These are phyloP conservation scores for Trisateles emortualis DNA, from an alignment of 2,888 invertebrate genomes.

Conservation along the genomic window DNA sequence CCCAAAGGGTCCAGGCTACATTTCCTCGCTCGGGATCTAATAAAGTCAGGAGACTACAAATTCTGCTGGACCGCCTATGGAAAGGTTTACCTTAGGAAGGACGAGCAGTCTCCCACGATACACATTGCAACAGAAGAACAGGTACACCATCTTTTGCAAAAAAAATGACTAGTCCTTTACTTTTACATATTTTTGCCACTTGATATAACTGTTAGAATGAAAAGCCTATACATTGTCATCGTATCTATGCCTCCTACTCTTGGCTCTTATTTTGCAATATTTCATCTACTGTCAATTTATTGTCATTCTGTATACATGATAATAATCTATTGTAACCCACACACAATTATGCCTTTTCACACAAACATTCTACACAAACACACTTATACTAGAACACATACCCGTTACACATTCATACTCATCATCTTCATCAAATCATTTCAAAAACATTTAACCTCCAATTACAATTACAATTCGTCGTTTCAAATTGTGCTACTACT, in stretches of 20 bases:
- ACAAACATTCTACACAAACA: not conserved
- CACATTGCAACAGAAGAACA: not conserved
- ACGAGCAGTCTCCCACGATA: not conserved
- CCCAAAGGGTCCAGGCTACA: not conserved
- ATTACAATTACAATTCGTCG: no score
- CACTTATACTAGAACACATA: no score
- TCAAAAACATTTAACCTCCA: no score
- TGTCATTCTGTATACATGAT: not conserved
- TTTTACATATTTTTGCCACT: not conserved
- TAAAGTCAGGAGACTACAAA: not conserved
- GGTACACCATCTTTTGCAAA: constrained; percentile 2
- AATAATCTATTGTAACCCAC: not conserved
- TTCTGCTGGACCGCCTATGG: no score
- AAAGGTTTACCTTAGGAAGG: not conserved
- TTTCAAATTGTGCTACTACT: no score
- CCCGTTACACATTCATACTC: no score
- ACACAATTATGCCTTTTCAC: no score
- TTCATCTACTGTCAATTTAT: not conserved
- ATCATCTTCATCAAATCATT: no score
- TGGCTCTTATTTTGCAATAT: not conserved
- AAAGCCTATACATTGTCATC: no score
- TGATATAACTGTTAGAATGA: no score
- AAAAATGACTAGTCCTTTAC: no score
- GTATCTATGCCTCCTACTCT: not conserved
- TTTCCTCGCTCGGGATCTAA: not conserved